Evolutionary conservation across 2,797 vertebrate species (phyloP).

Genomic region (Dryobates pubescens): DNA sequence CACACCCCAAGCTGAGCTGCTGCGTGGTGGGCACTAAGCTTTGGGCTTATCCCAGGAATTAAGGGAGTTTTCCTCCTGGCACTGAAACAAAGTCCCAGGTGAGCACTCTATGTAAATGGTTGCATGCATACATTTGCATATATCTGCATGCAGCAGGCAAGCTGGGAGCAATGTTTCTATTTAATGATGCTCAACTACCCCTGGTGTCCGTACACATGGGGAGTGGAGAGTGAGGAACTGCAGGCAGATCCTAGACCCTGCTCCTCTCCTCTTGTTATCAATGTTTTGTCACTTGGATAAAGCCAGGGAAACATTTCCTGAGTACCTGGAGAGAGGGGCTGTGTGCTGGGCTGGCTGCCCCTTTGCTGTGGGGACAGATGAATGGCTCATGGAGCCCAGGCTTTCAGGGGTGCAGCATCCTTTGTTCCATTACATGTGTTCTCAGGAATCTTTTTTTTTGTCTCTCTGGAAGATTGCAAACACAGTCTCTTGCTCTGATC

Average conservation of each 20-base stretch:
- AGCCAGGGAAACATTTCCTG: fast-evolving
- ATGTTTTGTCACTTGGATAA: fast-evolving
- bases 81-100: fast-evolving
- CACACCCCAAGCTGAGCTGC: background rate
- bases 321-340: background rate
- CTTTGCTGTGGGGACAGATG: fast-evolving
- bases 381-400: background rate
- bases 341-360: background rate
- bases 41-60: background rate
- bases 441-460: background rate
- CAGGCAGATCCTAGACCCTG: background rate
- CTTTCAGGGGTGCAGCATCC: fast-evolving
- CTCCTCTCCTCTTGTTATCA: fast-evolving
- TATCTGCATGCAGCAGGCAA: background rate
- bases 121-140: background rate
- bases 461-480: background rate
- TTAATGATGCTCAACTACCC: background rate
- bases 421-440: background rate
- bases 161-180: background rate
- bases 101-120: background rate
- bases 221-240: fast-evolving
- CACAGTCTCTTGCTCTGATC: fast-evolving
- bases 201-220: fast-evolving
- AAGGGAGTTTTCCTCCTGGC: background rate
- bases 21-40: fast-evolving